These are phyloP conservation scores for Ranitomeya imitator DNA, from an alignment of 2,113 vertebrate species.

Conservation along the genomic window DNA sequence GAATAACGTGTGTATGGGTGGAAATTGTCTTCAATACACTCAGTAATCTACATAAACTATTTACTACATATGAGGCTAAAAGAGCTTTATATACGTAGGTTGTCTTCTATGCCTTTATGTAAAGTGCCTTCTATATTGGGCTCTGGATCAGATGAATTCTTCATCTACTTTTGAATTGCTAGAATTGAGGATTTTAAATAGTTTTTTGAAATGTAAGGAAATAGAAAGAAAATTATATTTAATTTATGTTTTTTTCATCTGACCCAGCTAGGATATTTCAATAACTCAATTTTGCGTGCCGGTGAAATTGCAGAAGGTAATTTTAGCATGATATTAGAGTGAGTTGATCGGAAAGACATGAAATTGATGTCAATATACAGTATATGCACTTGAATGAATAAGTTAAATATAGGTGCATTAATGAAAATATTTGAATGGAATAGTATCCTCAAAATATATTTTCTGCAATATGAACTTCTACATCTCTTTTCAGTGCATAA, in stretches of 20 bases:
- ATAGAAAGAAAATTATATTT: constrained; percentile 16
- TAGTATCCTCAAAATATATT: constrained; percentile 2
- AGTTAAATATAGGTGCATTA: constrained; percentile 11
- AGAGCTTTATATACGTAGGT: background rate
- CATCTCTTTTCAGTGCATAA: constrained; percentile 10
- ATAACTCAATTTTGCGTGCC: constrained; percentile 34
- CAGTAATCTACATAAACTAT: background rate
- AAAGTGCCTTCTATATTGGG: background rate
- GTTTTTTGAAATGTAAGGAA: background rate
- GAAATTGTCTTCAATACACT: background rate
- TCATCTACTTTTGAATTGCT: background rate
- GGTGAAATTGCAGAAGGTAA: constrained; percentile 38
- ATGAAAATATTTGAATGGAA: constrained; percentile 21
- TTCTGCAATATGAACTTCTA: background rate
- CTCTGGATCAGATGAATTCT: background rate
- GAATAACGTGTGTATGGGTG: background rate
- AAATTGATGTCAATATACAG: constrained; percentile 41
- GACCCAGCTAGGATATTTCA: constrained; percentile 31
- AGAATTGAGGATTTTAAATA: constrained; percentile 18
- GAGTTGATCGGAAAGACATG: constrained; percentile 42
- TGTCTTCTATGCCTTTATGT: background rate
- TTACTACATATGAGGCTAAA: background rate
- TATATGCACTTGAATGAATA: constrained; percentile 26
- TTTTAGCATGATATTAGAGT: constrained; percentile 42
- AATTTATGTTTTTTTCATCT: constrained; percentile 27